These are phyloP conservation scores for Drusus annulatus DNA, from an alignment of 1,140 invertebrate genomes.

Conservation along the genomic window DNA sequence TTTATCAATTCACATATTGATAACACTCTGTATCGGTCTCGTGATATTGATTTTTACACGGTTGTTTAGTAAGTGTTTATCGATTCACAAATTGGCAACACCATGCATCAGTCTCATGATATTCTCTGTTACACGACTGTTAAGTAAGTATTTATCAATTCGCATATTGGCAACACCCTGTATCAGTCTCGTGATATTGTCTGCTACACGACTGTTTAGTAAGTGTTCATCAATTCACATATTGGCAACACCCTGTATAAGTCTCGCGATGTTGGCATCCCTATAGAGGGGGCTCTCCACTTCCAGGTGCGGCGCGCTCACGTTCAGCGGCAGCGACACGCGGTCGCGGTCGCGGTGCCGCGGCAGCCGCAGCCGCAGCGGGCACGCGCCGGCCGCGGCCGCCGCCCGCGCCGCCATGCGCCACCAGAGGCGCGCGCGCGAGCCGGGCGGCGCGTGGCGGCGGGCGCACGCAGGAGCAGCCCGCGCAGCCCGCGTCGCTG, in stretches of 20 bases:
- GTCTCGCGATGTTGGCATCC: background rate
- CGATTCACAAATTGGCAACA: too few species aligned
- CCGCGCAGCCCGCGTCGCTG: background rate
- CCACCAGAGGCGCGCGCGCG: slow-evolving; percentile 52
- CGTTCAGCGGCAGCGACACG: slow-evolving; percentile 14
- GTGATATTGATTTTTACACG: too few species aligned
- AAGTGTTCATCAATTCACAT: background rate
- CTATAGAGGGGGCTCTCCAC: background rate
- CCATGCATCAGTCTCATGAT: too few species aligned
- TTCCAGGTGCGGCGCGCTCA: background rate
- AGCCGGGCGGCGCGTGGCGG: slow-evolving; percentile 36
- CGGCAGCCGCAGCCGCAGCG: slow-evolving; percentile 38
- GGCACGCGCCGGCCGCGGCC: slow-evolving; percentile 51
- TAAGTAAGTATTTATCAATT: too few species aligned
- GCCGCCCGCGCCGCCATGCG: slow-evolving; percentile 26
- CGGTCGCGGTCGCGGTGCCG: slow-evolving; percentile 4
- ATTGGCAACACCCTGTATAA: slow-evolving; percentile 6
- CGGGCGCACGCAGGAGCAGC: slow-evolving; percentile 61
- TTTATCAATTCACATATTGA: too few species aligned
- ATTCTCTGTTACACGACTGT: too few species aligned
- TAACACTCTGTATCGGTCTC: too few species aligned
- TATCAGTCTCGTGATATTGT: background rate
- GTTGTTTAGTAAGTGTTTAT: too few species aligned
- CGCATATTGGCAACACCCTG: too few species aligned
- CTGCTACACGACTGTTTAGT: too few species aligned